Evolutionary conservation across 2,888 invertebrate species (phyloP).

Genomic region (Embidobia sp.): DNA sequence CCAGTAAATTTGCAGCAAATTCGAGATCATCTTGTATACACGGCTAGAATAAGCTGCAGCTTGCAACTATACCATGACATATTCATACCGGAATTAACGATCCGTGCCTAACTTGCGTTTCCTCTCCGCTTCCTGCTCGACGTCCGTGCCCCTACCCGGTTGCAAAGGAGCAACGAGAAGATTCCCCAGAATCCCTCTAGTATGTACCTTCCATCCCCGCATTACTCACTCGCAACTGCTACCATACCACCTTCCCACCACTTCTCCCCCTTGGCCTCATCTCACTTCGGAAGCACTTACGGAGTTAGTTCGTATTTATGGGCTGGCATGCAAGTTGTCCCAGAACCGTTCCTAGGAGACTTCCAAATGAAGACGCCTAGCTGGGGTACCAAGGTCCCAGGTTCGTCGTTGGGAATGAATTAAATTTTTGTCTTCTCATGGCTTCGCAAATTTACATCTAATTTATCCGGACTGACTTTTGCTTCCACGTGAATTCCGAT

Average conservation of each 20-base stretch:
- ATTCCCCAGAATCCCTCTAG: constrained; percentile 55
- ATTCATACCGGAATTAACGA: constrained; percentile 78
- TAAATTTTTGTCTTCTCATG: not conserved
- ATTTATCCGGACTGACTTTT: too few species aligned
- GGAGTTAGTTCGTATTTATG: constrained; percentile 73
- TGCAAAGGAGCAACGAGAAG: constrained; percentile 46
- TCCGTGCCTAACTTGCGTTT: constrained; percentile 71
- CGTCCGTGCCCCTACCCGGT: constrained; percentile 17
- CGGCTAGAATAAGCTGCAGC: constrained; percentile 46
- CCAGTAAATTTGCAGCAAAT: constrained; percentile 10
- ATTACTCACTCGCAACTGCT: constrained; percentile 59
- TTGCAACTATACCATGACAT: constrained; percentile 67
- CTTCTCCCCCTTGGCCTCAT: constrained; percentile 54
- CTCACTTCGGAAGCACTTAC: constrained; percentile 67
- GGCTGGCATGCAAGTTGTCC: constrained; percentile 59
- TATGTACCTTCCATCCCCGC: constrained; percentile 45
- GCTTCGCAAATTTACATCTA: not conserved
- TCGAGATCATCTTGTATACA: constrained; percentile 16
- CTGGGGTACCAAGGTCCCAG: constrained; percentile 3
- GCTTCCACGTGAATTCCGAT: too few species aligned
- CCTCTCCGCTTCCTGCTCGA: constrained; percentile 52
- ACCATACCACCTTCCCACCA: constrained; percentile 32
- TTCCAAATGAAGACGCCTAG: constrained; percentile 21
- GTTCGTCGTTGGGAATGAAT: constrained; percentile 1
- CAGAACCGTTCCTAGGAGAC: constrained; percentile 50